phyloP scores from a whole-genome alignment of 2,113 vertebrate genomes.

The Sinocyclocheilus rhinocerous region DNA sequence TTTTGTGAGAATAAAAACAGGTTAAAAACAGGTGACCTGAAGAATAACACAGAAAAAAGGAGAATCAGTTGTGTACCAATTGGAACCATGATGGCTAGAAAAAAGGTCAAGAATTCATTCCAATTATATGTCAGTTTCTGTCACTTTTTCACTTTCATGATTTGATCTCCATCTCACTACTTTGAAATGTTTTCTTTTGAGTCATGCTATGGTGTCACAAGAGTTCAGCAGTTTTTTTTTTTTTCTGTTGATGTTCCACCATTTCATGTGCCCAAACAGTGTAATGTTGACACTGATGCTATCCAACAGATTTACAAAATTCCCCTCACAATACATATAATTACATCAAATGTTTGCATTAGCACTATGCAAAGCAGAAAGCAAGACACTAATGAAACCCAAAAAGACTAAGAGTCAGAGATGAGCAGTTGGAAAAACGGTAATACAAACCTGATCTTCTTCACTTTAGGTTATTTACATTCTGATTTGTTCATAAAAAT shows the following conservation, averaged over 20 bases:
- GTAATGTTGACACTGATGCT: not conserved
- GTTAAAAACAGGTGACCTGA: too few species aligned
- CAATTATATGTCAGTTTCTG: not conserved
- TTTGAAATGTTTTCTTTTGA: conserved; percentile 18
- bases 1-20: too few species aligned
- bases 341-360: not conserved
- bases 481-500: not conserved
- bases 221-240: conserved; percentile 23
- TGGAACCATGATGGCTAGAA: too few species aligned
- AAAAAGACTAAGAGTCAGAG: not conserved
- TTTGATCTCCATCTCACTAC: conserved; percentile 33
- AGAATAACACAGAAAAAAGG: too few species aligned
- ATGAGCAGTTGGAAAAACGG: not conserved
- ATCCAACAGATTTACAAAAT: not conserved
- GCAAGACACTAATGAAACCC: not conserved
- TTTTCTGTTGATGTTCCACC: conserved; percentile 1
- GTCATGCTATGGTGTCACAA: conserved; percentile 36
- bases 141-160: conserved; percentile 29
- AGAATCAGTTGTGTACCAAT: too few species aligned
- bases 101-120: too few species aligned
- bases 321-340: not conserved
- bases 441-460: not conserved
- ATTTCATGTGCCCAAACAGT: not conserved
- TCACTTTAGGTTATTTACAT: not conserved
- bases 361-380: not conserved